Evolutionary conservation across 2,797 vertebrate species (phyloP), one percentile per base, ranked within the genome.

Genomic region (Todus mexicanus): DNA sequence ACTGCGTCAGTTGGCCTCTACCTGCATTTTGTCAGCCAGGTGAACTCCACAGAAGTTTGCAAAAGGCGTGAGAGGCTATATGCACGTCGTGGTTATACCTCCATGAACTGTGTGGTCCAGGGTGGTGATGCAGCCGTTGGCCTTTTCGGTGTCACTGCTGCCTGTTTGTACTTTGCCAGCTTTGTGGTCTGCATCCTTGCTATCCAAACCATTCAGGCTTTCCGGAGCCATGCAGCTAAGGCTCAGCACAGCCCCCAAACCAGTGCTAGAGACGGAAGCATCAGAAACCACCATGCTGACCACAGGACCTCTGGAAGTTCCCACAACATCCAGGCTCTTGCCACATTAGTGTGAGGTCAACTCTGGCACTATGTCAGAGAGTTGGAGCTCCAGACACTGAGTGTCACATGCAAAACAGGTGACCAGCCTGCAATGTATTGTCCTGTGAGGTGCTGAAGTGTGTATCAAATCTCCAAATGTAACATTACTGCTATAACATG

Each of bases 41-140:
- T 99, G 73, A 99, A 99, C 43, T 45, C 98, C 68, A 99, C 98
- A 0, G 98, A 99, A 0, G 96, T 98, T 37, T 99, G 99, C 91
- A 43, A 69, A 93, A 75, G 21, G 54, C 98, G 99, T 0, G 98
- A 98, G 95, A 96, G 98, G 61, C 93, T 99, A 51, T 99, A 99
- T 1, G 97, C 97, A 0, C 96, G 98, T 16, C 98, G 94, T 4
- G 99, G 99, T 50, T 99, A 99, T 86, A 99, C 98, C 64, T 99
- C 98, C 97, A 99, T 99, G 99, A 98, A 96, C 97, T 99, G 99
- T 6, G 93, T 96, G 2, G 98, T 99, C 40, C 95, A 98, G 31
- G 99, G 99, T 0, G 99, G 97, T 0, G 99, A 99, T 0, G 99
- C 98, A 0, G 98, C 98, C 0, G 98, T 99, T 6, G 98, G 98